Base-by-base conservation (phyloP, 2,888 invertebrate species). In the Diabrotica balteata region DNA sequence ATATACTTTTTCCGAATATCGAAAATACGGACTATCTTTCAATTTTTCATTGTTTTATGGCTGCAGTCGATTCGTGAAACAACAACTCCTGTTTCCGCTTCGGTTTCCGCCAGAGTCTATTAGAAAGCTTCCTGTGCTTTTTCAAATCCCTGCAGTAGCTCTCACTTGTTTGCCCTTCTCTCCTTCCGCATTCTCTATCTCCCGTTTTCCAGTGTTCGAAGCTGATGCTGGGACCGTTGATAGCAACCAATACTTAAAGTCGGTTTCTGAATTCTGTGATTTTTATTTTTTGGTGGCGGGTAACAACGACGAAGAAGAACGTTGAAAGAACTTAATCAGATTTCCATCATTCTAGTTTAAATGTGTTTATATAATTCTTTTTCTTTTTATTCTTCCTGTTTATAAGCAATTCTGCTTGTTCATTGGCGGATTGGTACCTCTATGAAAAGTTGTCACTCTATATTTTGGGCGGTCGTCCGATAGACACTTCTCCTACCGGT, bases 101-200 rank as follows among this genome's bases (percentile, higher is more conserved):
- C 42, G 54, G 52, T 52, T 59, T 59, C 50, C 59, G 50, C 17
- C 52, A 43, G 63, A 49, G 47, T 57, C 55, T 63, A 63, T 63
- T 63, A 63, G 43, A 63, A 63, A 55, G 49, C 17, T 49, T 55
- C 57, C 63, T 55, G 55, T 49, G 45, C 54, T n/a, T 43, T 55
- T 50, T 50, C 43, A 50, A 55, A n/a, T 57, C 55, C 50, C 49
- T 55, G 63, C 63, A 55, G 63, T 55, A n/a, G 43, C 42, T 54
- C 49, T 8, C 49, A 11, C 55, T 49, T 63, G 63, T 63, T 63
- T 63, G 63, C 50, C 55, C 63, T 52, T 44, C 49, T 7, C 42
- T n/a, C 8, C 32, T 54, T 42, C 54, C 43, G 43, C 7, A 11
- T 43, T 54, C 54, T 43, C 54, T 43, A 55, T 61, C 55, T 55